These are phyloP conservation scores for Turritopsis dohrnii DNA, from an alignment of 30 jellyfish, hydroid and myxozoan genomes.

Conservation along the genomic window DNA sequence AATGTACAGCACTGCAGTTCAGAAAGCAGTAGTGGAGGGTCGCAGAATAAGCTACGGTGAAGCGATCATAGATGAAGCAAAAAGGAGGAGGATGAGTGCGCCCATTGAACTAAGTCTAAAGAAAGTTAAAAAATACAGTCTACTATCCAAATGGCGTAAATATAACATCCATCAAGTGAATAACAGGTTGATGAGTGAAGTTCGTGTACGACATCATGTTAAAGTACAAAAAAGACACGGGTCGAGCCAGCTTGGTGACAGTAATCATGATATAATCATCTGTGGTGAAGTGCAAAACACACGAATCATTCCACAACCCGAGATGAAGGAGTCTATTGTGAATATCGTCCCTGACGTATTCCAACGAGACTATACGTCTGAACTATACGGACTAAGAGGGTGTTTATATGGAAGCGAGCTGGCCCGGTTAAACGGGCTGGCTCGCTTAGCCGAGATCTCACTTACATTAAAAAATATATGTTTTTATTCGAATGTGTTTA, in stretches of 20 bases:
- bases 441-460: too few relatives aligned
- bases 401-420: too few relatives aligned
- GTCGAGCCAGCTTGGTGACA: background rate
- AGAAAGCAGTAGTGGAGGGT: background rate
- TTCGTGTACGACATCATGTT: background rate
- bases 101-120: background rate
- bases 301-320: background rate
- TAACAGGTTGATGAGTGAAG: background rate
- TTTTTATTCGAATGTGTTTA: too few relatives aligned
- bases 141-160: background rate
- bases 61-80: too few relatives aligned
- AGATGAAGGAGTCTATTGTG: background rate
- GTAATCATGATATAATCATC: background rate
- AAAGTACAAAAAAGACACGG: background rate
- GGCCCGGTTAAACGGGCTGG: too few relatives aligned
- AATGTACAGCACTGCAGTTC: background rate
- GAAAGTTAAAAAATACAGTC: background rate
- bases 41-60: background rate
- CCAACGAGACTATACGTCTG: background rate
- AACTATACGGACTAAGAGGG: background rate
- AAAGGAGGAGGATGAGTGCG: too few relatives aligned
- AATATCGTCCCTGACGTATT: background rate
- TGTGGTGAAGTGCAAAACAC: background rate
- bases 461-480: too few relatives aligned
- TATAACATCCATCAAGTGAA: background rate